Evolutionary conservation across 2,888 invertebrate species (phyloP), one percentile per base, ranked within the genome.

Genomic region (Ligdia adustata): DNA sequence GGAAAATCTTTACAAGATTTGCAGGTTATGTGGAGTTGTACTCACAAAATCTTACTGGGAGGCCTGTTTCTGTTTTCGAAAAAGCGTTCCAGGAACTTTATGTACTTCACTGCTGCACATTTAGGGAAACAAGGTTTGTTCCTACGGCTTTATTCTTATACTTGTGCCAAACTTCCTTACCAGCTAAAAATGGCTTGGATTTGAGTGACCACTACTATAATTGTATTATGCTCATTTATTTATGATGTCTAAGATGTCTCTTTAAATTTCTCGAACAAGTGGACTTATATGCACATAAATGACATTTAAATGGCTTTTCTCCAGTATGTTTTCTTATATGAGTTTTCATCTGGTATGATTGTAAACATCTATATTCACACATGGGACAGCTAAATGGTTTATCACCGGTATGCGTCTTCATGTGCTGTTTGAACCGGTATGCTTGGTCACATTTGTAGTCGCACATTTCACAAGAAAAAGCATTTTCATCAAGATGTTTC

Each of bases 181-280:
- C n/a, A n/a, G n/a, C n/a, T n/a, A n/a, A n/a, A n/a, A n/a, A n/a
- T n/a, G n/a, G n/a, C n/a, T n/a, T n/a, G n/a, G n/a, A n/a, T n/a
- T n/a, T n/a, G n/a, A n/a, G n/a, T n/a, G n/a, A n/a, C n/a, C n/a
- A n/a, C n/a, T n/a, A n/a, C n/a, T n/a, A n/a, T n/a, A n/a, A n/a
- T n/a, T n/a, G n/a, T n/a, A n/a, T n/a, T n/a, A n/a, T n/a, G n/a
- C n/a, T n/a, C n/a, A n/a, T n/a, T n/a, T n/a, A n/a, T 22, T 22
- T 9, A 16, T 32, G 15, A 40, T 32, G 42, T 45, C 39, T 35
- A 39, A 33, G 20, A 7, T 18, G 43, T 37, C 33, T 33, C 38
- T 54, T 54, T 34, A 40, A 35, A 29, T 40, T 15, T 2, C 29
- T 40, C 1, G 6, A 4, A 6, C 28, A 20, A 9, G 9, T 24